Conservation (phyloP, 2,888 invertebrate species). For the Campoletis raptor region DNA sequence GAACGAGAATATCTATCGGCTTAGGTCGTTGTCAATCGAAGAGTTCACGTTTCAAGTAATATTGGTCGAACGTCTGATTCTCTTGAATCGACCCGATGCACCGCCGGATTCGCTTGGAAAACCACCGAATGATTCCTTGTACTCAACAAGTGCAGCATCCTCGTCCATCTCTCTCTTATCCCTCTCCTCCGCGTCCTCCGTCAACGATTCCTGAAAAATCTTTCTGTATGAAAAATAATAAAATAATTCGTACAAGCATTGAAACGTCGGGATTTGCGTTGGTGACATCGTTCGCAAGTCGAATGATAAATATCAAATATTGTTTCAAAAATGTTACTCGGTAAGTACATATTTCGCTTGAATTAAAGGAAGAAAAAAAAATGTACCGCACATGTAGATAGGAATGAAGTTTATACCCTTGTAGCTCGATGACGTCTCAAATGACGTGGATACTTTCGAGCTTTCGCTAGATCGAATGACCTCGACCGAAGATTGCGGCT, state of each 20-base stretch:
- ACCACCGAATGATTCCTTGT: constrained; percentile 79
- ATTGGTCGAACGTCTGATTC: constrained; percentile 73
- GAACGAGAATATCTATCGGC: constrained; percentile 1
- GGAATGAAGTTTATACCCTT: constrained; percentile 42
- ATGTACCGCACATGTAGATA: background rate
- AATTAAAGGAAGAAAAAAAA: background rate
- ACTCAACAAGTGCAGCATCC: constrained; percentile 71
- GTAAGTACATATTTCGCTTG: background rate
- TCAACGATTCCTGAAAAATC: constrained; percentile 51
- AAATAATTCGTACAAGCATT: background rate
- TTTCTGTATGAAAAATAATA: constrained; percentile 25
- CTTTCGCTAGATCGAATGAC: constrained; percentile 42
- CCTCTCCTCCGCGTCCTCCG: constrained; percentile 50
- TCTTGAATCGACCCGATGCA: constrained; percentile 76
- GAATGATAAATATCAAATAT: too few species aligned
- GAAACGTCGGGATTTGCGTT: background rate
- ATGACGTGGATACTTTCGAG: constrained; percentile 34
- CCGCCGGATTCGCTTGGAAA: constrained; percentile 73
- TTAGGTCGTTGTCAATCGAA: background rate
- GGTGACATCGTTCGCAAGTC: background rate
- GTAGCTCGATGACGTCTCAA: constrained; percentile 53
- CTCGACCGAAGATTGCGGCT: constrained; percentile 30
- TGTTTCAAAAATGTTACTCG: too few species aligned
- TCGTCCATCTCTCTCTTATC: constrained; percentile 61
- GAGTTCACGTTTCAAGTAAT: constrained; percentile 19